Evolutionary conservation across 2,888 invertebrate genomes (phyloP), one percentile per base, ranked within the genome.

Genomic region (Linnaemya vulpina): DNA sequence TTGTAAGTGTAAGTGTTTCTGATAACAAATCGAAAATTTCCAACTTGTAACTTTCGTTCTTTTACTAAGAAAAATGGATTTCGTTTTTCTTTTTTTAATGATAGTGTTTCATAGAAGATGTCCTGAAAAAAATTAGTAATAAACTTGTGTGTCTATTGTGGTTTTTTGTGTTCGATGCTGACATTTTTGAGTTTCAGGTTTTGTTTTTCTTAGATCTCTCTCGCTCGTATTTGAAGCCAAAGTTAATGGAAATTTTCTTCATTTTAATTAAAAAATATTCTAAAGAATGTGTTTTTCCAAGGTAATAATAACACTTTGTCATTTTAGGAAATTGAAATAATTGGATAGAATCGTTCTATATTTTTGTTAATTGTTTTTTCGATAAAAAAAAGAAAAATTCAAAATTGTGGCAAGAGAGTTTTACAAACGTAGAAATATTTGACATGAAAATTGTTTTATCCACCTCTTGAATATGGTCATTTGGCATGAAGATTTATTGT

Each of bases 191-290:
- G 53, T 51, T 71, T 43, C 25, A n/a, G n/a, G n/a, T n/a, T 17
- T n/a, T 9, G 8, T 60, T 46, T 67, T 49, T 35, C 25, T 38
- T 53, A 7, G 5, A 5, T 10, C 0, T 68, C 1, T 49, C 1
- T 25, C 1, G 53, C 1, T 25, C 1, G 53, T 15, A 46, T 30
- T 22, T n/a, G 20, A 71, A 75, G 53, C 43, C n/a, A 73, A 73
- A 68, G 58, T 53, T 75, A 75, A 82, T 85, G 60, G 74, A 82
- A 85, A 75, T 79, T 81, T 63, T 84, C 78, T 79, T 79, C 46
- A n/a, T 85, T 82, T 82, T 82, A 85, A 85, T 75, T 85, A 82
- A 75, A 78, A 85, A 85, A 85, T 79, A 71, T 82, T 77, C 8
- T 65, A 40, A 13, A 51, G 43, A 55, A 20, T 43, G 51, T 73